phyloP scores from a whole-genome alignment of 2,113 vertebrate genomes.

The Edolisoma coerulescens region DNA sequence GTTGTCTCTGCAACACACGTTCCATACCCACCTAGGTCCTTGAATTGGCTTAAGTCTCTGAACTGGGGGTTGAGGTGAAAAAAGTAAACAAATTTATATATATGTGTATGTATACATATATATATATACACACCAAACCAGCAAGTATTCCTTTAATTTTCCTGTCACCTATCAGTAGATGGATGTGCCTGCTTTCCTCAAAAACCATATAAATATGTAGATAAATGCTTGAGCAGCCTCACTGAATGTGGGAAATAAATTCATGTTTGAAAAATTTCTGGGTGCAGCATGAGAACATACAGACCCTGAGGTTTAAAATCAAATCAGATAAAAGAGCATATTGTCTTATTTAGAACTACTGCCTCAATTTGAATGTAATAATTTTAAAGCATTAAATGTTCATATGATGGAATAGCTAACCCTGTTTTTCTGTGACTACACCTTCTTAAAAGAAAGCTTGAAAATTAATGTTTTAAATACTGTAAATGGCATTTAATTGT shows the following conservation, averaged over 20 bases:
- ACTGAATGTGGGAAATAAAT: neutral
- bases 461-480: neutral
- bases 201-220: neutral
- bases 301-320: neutral
- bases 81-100: neutral
- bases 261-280: neutral
- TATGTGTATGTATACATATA: accelerated
- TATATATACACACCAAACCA: neutral
- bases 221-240: neutral
- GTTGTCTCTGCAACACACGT: neutral
- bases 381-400: neutral
- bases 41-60: neutral
- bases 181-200: neutral
- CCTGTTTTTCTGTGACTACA: neutral
- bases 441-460: neutral
- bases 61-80: neutral
- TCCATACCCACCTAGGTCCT: neutral
- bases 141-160: neutral
- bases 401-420: neutral
- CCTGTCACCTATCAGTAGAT: neutral
- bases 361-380: neutral
- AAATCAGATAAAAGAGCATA: neutral
- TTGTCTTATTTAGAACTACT: neutral
- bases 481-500: neutral
- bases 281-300: neutral